Conservation (phyloP, 1,140 invertebrate species). For the Teleogryllus occipitalis region DNA sequence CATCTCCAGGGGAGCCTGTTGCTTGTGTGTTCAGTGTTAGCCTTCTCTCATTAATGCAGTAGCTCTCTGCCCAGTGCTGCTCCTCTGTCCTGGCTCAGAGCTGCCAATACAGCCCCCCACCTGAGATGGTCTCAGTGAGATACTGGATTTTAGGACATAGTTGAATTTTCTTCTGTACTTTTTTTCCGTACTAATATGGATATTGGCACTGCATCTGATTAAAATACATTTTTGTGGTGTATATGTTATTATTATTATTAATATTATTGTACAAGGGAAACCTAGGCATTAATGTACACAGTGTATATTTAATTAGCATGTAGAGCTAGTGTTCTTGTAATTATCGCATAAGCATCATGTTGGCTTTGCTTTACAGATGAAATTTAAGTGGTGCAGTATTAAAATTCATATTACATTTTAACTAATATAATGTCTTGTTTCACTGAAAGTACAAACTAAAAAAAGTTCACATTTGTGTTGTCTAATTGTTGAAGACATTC, state of each 20-base stretch:
- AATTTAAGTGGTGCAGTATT: neutral
- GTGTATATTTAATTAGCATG: neutral
- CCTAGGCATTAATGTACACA: neutral
- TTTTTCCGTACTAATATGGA: neutral
- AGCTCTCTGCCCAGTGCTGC: neutral
- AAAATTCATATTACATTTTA: neutral
- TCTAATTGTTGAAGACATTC: neutral
- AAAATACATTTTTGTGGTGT: neutral
- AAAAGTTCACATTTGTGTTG: neutral
- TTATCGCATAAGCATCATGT: neutral
- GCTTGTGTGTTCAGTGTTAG: slow-evolving; percentile 3
- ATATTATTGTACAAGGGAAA: neutral
- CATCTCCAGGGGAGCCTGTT: neutral
- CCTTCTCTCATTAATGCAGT: neutral
- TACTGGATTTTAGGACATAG: neutral
- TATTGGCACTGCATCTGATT: neutral
- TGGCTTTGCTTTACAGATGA: neutral
- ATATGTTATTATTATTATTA: neutral
- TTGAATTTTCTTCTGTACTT: neutral
- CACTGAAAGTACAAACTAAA: neutral
- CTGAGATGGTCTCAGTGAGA: neutral
- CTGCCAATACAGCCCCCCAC: neutral
- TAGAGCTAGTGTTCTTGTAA: neutral
- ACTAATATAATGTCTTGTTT: neutral
- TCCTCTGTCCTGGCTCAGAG: neutral